phyloP scores from a whole-genome alignment of 2,797 vertebrate genomes.

The Falco naumanni region DNA sequence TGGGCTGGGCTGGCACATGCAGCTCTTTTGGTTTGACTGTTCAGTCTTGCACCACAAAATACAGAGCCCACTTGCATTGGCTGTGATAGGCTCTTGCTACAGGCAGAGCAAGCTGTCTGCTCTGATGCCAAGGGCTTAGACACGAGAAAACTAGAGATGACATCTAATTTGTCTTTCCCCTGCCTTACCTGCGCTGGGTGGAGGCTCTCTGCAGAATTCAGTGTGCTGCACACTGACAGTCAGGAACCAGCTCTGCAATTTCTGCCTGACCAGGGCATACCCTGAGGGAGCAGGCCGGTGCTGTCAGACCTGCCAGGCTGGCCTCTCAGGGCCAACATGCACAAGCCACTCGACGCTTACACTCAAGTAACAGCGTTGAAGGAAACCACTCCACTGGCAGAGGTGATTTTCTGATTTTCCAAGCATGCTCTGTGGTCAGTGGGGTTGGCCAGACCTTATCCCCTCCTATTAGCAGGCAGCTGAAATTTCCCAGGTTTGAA shows the following conservation, averaged over 20 bases:
- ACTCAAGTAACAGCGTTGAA: neutral
- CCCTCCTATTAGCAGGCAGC: neutral
- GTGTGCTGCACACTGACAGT: neutral
- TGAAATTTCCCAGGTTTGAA: neutral
- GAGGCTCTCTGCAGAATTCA: neutral
- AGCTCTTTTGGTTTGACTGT: neutral
- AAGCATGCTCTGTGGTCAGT: neutral
- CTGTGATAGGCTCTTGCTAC: neutral
- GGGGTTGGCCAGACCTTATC: neutral
- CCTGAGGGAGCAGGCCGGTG: neutral
- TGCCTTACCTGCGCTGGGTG: neutral
- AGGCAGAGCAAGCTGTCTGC: neutral
- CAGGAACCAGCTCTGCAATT: neutral
- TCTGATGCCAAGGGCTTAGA: neutral
- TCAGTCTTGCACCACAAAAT: neutral
- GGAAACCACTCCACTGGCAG: neutral
- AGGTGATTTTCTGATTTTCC: neutral
- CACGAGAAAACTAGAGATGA: neutral
- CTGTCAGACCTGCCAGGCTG: neutral
- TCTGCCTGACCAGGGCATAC: neutral
- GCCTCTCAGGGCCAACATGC: rapidly evolving
- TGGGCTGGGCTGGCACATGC: neutral
- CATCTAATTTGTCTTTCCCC: neutral
- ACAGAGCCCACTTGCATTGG: neutral
- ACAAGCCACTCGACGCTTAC: neutral